Evolutionary conservation across 2,888 invertebrate genomes (phyloP).

Genomic region (Adelphocoris suturalis): DNA sequence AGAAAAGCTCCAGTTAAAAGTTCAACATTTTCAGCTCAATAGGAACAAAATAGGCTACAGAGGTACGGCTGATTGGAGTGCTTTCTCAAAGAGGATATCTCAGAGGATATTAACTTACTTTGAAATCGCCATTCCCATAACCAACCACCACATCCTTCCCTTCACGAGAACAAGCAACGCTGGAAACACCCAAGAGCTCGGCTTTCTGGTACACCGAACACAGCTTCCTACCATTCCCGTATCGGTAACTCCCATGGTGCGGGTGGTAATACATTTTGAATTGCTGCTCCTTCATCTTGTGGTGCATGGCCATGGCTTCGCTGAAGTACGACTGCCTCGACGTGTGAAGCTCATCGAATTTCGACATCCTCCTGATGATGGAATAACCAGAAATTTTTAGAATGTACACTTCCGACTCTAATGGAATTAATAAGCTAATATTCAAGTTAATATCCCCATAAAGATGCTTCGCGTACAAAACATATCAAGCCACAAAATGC

Average conservation of each 20-base stretch:
- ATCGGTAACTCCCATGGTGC: conserved; percentile 33
- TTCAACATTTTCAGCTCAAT: no score
- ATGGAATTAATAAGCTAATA: no score
- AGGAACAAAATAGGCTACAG: no score
- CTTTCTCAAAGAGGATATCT: no score
- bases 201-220: conserved; percentile 37
- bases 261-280: conserved; percentile 57
- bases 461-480: no score
- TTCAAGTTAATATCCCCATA: no score
- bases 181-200: conserved; percentile 40
- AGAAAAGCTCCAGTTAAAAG: no score
- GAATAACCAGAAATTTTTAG: no score
- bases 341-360: neutral
- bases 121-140: conserved; percentile 55
- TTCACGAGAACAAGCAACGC: conserved; percentile 1
- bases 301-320: conserved; percentile 22
- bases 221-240: conserved; percentile 49
- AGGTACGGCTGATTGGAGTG: no score
- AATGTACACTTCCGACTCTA: no score
- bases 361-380: neutral
- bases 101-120: neutral
- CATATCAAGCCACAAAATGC: no score
- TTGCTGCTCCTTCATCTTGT: conserved; percentile 51
- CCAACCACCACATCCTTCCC: conserved; percentile 44
- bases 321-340: conserved; percentile 57